Evolutionary conservation across 2,113 vertebrate genomes (phyloP), one percentile per base, ranked within the genome.

Genomic region (Fregetta grallaria): DNA sequence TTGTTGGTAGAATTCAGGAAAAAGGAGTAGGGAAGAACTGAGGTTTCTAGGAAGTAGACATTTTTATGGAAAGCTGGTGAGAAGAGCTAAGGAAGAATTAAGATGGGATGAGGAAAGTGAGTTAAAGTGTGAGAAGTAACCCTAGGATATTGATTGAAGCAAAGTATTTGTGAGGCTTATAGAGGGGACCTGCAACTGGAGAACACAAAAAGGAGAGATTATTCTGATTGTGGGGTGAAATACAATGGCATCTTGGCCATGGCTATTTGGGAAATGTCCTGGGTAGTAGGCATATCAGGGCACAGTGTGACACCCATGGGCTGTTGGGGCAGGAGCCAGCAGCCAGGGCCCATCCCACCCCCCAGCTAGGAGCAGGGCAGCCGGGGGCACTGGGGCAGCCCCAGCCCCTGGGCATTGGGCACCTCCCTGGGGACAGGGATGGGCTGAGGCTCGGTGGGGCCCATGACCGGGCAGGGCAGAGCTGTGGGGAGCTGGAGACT

Each of bases 361-460:
- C 13, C 36, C 19, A 34, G 6, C 36, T 21, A 20, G 44, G 26
- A 90, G 38, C 38, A 17, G 38, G 26, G 63, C 18, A 62, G 47
- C 45, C 0, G 2, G 52, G 44, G 20, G 15, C 30, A 49, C 3
- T 0, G 1, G 11, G n/a, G 10, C 34, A 82, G 29, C 13, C 65
- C 34, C 49, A 62, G 25, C 20, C 52, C 53, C 3, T n/a, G 1
- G 49, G 40, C 27, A 79, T 11, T 0, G 0, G 16, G 23, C n/a
- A 72, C 23, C 12, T 62, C 26, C 20, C 29, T n/a, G 38, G n/a
- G 42, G 8, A 25, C 3, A 15, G 44, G 17, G 27, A 34, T 10
- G 12, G 20, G 22, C 22, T 0, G 1, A 55, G 23, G 23, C 65
- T 38, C 0, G 0, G 32, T 15, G 21, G 25, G 53, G 27, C 36